A percentile compares a stretch with the other conserved stretches of the same genome.
phyloP scores from a whole-genome alignment of 2,113 vertebrate genomes.

The Labrus mixtus region DNA sequence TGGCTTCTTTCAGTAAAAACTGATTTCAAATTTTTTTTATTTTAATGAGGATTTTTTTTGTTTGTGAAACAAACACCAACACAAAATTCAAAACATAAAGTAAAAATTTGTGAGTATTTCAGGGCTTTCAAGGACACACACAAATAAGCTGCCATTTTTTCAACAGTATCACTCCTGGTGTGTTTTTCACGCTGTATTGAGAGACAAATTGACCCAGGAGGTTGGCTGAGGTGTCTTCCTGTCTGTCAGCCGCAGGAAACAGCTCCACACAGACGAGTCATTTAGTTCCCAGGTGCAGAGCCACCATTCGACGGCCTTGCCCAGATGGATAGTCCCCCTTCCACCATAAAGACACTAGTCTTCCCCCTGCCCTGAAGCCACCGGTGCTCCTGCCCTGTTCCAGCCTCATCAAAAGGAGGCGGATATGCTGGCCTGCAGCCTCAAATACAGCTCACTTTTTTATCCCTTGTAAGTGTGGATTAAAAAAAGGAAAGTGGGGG shows the following conservation, averaged over 20 bases:
- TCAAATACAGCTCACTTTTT: slow-evolving; percentile 79
- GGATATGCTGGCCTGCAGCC: slow-evolving; percentile 77
- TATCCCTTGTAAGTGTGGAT: slow-evolving; percentile 74
- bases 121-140: no score
- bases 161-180: slow-evolving; percentile 37
- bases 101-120: no score
- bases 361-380: slow-evolving; percentile 78
- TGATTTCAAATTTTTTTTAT: no score
- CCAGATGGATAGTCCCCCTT: slow-evolving; percentile 81
- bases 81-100: no score
- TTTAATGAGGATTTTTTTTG: no score
- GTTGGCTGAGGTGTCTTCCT: slow-evolving; percentile 82
- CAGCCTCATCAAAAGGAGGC: slow-evolving; percentile 82
- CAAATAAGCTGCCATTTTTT: background rate
- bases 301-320: slow-evolving; percentile 75
- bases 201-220: slow-evolving; percentile 58
- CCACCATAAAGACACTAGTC: slow-evolving; percentile 84
- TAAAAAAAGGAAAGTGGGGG: slow-evolving; percentile 59
- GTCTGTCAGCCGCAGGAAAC: slow-evolving; percentile 78
- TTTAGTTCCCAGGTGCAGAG: slow-evolving; percentile 84
- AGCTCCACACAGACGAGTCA: slow-evolving; percentile 78
- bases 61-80: no score
- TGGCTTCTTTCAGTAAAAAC: no score
- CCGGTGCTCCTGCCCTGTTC: slow-evolving; percentile 77
- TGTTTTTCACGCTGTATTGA: slow-evolving; percentile 50